phyloP scores from a whole-genome alignment of 1,140 invertebrate species.

The Bombyx mori region ASM3026992v2 NC_085110.1:9975501-9976000 shows the following conservation, averaged over 20 bases:
- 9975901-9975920: background rate
- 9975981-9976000: no score
- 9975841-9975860: no score
- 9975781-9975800: background rate
- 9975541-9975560: constrained; percentile 33
- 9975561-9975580: constrained; percentile 16
- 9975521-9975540: no score
- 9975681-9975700: background rate
- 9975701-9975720: background rate
- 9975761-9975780: no score
- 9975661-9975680: constrained; percentile 41
- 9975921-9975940: background rate
- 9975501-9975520: no score
- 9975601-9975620: constrained; percentile 11
- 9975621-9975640: constrained; percentile 37
- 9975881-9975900: background rate
- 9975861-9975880: background rate
- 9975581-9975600: constrained; percentile 27
- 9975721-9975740: no score
- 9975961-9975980: no score
- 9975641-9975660: constrained; percentile 57
- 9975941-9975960: no score
- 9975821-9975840: background rate
- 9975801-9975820: background rate
- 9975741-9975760: no score